Evolutionary conservation across 2,888 invertebrate species (phyloP).

Genomic region (Hypselothyrea guttata): DNA sequence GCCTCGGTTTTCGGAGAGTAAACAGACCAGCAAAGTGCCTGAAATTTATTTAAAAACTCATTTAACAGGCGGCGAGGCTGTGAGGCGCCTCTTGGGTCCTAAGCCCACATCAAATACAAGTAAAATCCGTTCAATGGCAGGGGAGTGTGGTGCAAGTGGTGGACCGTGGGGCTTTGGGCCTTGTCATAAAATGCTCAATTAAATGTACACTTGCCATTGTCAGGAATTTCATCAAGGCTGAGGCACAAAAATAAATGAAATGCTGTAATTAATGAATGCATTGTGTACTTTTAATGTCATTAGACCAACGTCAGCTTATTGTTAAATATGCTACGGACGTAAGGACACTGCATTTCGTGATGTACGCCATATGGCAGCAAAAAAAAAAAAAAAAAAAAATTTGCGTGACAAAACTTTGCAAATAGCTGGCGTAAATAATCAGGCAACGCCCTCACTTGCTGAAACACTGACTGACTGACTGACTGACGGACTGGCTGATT

Average conservation of each 20-base stretch:
- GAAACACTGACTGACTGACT: constrained; percentile 1
- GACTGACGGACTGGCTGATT: not conserved
- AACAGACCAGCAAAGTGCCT: constrained; percentile 66
- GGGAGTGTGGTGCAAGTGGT: not conserved
- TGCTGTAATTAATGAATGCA: constrained; percentile 54
- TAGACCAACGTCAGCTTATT: constrained; percentile 17
- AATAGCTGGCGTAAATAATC: constrained; percentile 13
- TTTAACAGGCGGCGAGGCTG: constrained; percentile 49
- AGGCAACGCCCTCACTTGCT: no score
- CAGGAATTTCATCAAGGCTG: constrained; percentile 22
- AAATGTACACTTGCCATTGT: constrained; percentile 54
- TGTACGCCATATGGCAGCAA: constrained; percentile 7
- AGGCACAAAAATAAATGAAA: constrained; percentile 11
- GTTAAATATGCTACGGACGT: constrained; percentile 1
- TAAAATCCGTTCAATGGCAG: not conserved
- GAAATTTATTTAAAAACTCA: constrained; percentile 77
- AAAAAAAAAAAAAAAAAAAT: constrained; percentile 15
- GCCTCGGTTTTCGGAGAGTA: constrained; percentile 20
- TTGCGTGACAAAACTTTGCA: constrained; percentile 49
- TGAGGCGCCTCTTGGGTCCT: constrained; percentile 40
- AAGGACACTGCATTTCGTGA: constrained; percentile 1
- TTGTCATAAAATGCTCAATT: constrained; percentile 54
- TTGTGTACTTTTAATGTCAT: constrained; percentile 42
- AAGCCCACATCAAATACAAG: constrained; percentile 64
- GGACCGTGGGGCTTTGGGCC: not conserved